A percentile compares a stretch with the other conserved stretches of the same genome.
These are phyloP conservation scores for Tupaia chinensis DNA, from an alignment of 2,113 vertebrate species.

Conservation along the genomic window DNA sequence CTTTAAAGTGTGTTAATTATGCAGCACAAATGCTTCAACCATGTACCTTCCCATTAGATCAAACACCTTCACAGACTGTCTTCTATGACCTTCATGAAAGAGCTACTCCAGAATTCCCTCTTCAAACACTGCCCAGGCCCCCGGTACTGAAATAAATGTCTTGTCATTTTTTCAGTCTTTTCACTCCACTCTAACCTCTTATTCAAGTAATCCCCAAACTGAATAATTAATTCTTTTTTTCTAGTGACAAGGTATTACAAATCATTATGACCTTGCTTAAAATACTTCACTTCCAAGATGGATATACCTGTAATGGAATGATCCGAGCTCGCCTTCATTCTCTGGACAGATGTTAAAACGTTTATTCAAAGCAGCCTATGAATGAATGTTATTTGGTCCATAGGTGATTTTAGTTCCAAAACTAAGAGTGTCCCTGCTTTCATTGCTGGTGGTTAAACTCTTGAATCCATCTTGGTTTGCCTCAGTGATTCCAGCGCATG, in stretches of 20 bases:
- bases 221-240: constrained; percentile 19
- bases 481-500: not conserved
- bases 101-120: not conserved
- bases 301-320: not conserved
- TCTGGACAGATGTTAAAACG: constrained; percentile 22
- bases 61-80: constrained; percentile 2
- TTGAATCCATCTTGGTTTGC: not conserved
- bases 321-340: not conserved
- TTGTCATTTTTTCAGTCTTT: not conserved
- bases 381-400: not conserved
- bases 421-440: not conserved
- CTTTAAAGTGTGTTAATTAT: constrained; percentile 43
- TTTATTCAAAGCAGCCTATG: not conserved
- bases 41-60: not conserved
- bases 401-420: not conserved
- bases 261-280: constrained; percentile 43
- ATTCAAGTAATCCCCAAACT: not conserved
- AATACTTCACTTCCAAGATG: not conserved
- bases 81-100: not conserved
- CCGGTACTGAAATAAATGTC: not conserved
- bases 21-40: not conserved
- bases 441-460: not conserved
- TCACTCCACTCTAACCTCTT: not conserved
- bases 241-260: not conserved
- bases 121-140: not conserved